Conservation (phyloP, 23 tunicate species). For the Trididemnum nubilum region DNA sequence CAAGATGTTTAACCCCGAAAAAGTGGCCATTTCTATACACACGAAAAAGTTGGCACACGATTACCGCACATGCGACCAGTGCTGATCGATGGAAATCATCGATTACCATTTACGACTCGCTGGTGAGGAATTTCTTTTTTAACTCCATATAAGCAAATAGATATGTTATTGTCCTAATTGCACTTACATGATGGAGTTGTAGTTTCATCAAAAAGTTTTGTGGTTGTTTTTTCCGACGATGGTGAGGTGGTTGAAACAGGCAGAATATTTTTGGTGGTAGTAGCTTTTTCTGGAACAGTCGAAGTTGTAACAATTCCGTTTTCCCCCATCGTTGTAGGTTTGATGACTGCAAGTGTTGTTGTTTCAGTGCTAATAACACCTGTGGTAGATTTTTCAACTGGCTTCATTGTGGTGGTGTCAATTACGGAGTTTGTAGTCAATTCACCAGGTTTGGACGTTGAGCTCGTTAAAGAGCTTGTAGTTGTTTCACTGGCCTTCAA, state of each 20-base stretch:
- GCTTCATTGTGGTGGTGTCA: conserved; percentile 17
- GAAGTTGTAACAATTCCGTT: not conserved
- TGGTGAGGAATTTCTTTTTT: too few relatives aligned
- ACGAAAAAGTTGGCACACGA: too few relatives aligned
- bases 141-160: too few relatives aligned
- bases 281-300: too few relatives aligned
- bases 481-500: conserved; percentile 4
- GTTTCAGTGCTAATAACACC: not conserved
- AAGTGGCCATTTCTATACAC: too few relatives aligned
- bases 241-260: not conserved
- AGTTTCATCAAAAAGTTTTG: too few relatives aligned
- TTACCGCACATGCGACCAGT: too few relatives aligned
- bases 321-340: not conserved
- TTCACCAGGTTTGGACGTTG: not conserved
- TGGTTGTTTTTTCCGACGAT: not conserved
- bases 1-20: too few relatives aligned
- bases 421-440: not conserved
- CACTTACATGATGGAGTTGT: too few relatives aligned
- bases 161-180: too few relatives aligned
- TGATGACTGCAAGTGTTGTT: not conserved
- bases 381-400: conserved; percentile 6
- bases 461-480: too few relatives aligned
- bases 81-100: not conserved
- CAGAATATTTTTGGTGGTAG: too few relatives aligned
- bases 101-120: not conserved